Evolutionary conservation across 2,888 invertebrate genomes (phyloP), one percentile per base, ranked within the genome.

Genomic region (Icerya purchasi): DNA sequence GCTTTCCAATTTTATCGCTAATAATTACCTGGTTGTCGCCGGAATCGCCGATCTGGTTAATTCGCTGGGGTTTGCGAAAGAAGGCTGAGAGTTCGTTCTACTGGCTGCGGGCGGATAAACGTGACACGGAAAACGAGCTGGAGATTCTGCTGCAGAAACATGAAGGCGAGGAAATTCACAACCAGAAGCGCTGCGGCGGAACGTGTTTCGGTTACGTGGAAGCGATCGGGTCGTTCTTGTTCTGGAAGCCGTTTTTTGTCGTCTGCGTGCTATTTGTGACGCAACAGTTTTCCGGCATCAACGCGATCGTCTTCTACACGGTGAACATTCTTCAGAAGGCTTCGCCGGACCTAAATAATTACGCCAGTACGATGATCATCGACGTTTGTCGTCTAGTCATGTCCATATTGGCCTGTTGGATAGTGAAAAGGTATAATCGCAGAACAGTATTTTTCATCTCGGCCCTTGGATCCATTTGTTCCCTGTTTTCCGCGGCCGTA

Each of bases 241-340:
- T 36, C 14, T 36, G 36, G 36, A 78, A 77, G 65, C 81, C 82
- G 0, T 68, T 82, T 24, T 67, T 75, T 1, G 77, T 82, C 51
- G 76, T 84, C 71, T 76, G 79, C 57, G 70, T 78, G 1, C 78
- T 83, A 65, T 83, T 84, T 66, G 72, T 79, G 10, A 78, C 80
- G 5, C 78, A 79, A 61, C 84, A 84, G 67, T 78, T 84, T 66
- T 79, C 82, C 3, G 84, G 84, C 1, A 78, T 82, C 1, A 83
- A 83, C 64, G 82, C 83, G 0, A 75, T 85, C 1, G 78, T 80
- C 1, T 84, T 83, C 63, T 84, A 84, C 68, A 82, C 83, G 0
- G 81, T 83, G 55, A 56, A 78, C 65, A 79, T 83, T 54, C 77
- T 83, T 62, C 74, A 76, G 61, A 76, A 78, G 57, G 73, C 83